Conservation (phyloP, 2,797 vertebrate genomes). For the Myotis daubentonii region DNA sequence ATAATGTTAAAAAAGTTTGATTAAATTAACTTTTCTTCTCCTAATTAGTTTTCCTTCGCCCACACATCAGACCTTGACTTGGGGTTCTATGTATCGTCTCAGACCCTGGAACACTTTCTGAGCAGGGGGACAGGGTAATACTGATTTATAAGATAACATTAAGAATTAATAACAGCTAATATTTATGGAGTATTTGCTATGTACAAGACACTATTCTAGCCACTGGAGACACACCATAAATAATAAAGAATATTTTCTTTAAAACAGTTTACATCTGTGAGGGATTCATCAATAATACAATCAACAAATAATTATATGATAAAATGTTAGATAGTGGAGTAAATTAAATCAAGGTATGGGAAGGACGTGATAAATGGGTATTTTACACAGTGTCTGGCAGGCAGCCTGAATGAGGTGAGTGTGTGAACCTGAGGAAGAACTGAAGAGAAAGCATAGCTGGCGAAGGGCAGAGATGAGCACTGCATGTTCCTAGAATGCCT, state of each 20-base stretch:
- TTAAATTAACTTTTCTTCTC: conserved; percentile 35
- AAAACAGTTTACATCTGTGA: background rate
- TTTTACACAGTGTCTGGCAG: background rate
- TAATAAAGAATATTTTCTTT: background rate
- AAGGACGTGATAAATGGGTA: background rate
- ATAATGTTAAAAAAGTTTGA: background rate
- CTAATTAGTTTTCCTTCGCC: background rate
- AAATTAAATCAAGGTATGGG: background rate
- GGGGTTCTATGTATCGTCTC: background rate
- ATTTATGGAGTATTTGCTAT: background rate
- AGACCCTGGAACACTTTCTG: background rate
- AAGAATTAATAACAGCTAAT: background rate
- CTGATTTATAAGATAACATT: background rate
- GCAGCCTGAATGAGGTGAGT: background rate
- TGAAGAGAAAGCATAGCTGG: background rate
- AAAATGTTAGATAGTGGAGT: background rate
- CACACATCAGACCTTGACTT: background rate
- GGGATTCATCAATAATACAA: background rate
- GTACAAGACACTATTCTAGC: background rate
- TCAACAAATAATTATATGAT: background rate
- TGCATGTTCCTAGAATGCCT: background rate
- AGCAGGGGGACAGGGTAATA: background rate
- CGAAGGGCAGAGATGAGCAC: background rate
- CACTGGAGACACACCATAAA: background rate
- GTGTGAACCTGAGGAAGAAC: background rate